phyloP scores from a whole-genome alignment of 2,113 vertebrate species.

The Tachysurus fulvidraco region DNA sequence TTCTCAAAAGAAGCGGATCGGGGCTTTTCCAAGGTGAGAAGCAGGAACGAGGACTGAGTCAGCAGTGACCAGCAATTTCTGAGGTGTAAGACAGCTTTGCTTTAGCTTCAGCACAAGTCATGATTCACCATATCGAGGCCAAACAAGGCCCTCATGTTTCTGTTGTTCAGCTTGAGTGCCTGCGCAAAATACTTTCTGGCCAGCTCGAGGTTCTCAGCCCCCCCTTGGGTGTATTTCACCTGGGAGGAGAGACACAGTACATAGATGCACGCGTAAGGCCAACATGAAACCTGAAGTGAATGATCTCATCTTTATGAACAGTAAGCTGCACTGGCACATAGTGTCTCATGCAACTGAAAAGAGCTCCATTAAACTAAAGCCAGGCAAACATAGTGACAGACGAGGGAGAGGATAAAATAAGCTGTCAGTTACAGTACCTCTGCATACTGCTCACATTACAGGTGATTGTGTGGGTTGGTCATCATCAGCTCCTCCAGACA shows the following conservation, averaged over 20 bases:
- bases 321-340: background rate
- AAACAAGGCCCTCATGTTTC: slow-evolving; percentile 99
- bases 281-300: slow-evolving; percentile 47
- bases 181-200: slow-evolving; percentile 98
- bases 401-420: background rate
- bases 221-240: slow-evolving; percentile 99
- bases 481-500: slow-evolving; percentile 99
- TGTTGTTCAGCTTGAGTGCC: slow-evolving; percentile 96
- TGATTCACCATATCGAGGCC: slow-evolving; percentile 97
- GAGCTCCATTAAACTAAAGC: background rate
- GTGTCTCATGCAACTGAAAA: background rate
- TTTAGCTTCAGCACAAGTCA: slow-evolving; percentile 31
- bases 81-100: slow-evolving; percentile 4
- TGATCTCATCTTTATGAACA: slow-evolving; percentile 43
- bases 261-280: no score
- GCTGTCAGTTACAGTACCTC: slow-evolving; percentile 79
- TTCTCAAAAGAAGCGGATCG: slow-evolving; percentile 59
- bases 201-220: slow-evolving; percentile 95
- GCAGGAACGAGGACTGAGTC: slow-evolving; percentile 66
- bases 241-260: slow-evolving; percentile 62
- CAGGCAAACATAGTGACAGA: background rate
- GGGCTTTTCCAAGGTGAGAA: slow-evolving; percentile 54
- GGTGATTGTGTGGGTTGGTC: slow-evolving; percentile 97
- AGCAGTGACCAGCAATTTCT: slow-evolving; percentile 58
- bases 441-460: slow-evolving; percentile 97